A percentile compares a stretch with the other conserved stretches of the same genome.
Evolutionary conservation across 2,113 vertebrate genomes (phyloP).

Genomic region (Lutjanus erythropterus): DNA sequence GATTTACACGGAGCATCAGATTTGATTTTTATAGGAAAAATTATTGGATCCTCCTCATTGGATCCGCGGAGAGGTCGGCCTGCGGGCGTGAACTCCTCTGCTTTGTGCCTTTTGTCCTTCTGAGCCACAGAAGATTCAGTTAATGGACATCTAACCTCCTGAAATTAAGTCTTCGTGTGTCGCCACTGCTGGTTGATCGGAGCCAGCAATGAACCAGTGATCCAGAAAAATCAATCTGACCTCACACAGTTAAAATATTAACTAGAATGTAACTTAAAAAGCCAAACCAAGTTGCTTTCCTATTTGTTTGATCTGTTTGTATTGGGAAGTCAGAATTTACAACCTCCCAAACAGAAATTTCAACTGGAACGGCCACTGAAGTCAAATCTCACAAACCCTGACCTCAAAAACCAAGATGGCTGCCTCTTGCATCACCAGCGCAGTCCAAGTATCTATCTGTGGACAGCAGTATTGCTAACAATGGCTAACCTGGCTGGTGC

Average conservation of each 20-base stretch:
- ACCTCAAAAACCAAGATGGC: too few species aligned
- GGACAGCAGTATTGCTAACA: too few species aligned
- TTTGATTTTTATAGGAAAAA: background rate
- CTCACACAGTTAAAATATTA: background rate
- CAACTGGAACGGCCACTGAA: too few species aligned
- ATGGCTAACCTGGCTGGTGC: too few species aligned
- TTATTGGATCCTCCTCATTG: too few species aligned
- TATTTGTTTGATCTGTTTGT: too few species aligned
- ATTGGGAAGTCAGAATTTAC: too few species aligned
- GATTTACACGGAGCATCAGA: slow-evolving; percentile 18
- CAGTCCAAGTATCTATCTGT: too few species aligned
- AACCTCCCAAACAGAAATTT: too few species aligned
- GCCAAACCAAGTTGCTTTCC: background rate
- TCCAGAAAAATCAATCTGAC: too few species aligned
- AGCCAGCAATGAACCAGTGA: background rate
- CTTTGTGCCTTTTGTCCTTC: background rate
- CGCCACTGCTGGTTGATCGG: background rate
- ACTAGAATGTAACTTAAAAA: background rate
- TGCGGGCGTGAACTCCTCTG: background rate
- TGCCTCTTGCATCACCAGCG: too few species aligned
- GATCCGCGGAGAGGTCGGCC: background rate
- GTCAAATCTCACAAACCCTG: too few species aligned
- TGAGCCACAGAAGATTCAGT: background rate
- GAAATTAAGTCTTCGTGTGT: background rate
- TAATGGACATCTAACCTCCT: background rate